phyloP scores from a whole-genome alignment of 2,113 vertebrate genomes.

The Myotis yumanensis region DNA sequence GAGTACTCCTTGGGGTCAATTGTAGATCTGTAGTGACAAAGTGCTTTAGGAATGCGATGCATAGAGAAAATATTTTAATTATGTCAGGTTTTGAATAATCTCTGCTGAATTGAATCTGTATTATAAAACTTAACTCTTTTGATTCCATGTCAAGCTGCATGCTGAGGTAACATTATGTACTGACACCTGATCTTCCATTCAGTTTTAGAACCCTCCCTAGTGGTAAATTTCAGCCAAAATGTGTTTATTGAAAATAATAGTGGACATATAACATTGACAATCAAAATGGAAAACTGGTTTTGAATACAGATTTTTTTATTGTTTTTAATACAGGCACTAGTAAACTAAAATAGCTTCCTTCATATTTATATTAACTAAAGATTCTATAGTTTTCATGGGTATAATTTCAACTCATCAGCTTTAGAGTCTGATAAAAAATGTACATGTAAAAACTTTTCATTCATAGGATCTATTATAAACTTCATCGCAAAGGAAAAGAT shows the following conservation, averaged over 20 bases:
- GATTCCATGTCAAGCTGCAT: background rate
- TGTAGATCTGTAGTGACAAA: background rate
- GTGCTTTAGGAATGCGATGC: background rate
- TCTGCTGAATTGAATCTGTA: background rate
- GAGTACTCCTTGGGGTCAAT: background rate
- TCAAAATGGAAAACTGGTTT: background rate
- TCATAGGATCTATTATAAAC: background rate
- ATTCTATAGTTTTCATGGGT: background rate
- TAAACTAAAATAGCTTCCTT: background rate
- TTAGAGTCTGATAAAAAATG: background rate
- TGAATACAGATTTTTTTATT: background rate
- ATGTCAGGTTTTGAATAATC: background rate
- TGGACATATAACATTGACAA: background rate
- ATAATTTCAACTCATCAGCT: background rate
- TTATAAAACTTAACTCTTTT: background rate
- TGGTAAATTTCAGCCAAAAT: background rate
- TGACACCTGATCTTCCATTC: background rate
- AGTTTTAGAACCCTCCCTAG: background rate
- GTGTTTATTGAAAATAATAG: background rate
- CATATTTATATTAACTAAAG: slow-evolving; percentile 21
- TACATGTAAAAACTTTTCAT: background rate
- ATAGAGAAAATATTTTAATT: slow-evolving; percentile 10
- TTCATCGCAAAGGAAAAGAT: background rate
- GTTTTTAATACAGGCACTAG: background rate
- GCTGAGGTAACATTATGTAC: background rate